Evolutionary conservation across 2,797 vertebrate species (phyloP).

Genomic region (Danio tinwini): DNA sequence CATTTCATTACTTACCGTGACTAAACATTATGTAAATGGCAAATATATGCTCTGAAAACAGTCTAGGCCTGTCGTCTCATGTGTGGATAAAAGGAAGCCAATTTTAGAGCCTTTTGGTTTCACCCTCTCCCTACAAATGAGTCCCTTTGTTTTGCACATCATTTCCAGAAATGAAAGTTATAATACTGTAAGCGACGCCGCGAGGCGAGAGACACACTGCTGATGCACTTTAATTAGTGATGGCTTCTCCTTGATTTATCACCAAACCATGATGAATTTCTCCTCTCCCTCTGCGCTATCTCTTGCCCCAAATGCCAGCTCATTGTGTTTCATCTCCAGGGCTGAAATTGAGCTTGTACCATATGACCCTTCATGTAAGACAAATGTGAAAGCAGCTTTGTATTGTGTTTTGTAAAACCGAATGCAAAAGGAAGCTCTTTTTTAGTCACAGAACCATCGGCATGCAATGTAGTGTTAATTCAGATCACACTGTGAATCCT

Average conservation of each 20-base stretch:
- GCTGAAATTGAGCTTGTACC: slow-evolving; percentile 42
- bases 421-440: not conserved
- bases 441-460: slow-evolving; percentile 11
- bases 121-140: not conserved
- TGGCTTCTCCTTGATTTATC: slow-evolving; percentile 49
- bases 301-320: slow-evolving; percentile 52
- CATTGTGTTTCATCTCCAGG: slow-evolving; percentile 41
- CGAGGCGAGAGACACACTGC: not conserved
- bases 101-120: not conserved
- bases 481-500: not conserved
- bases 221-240: slow-evolving; percentile 54
- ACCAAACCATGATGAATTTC: slow-evolving; percentile 48
- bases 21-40: slow-evolving; percentile 27
- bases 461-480: slow-evolving; percentile 2
- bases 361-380: slow-evolving; percentile 9
- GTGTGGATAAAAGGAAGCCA: slow-evolving; percentile 9
- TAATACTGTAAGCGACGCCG: slow-evolving; percentile 7
- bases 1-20: slow-evolving; percentile 39
- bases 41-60: slow-evolving; percentile 11
- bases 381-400: slow-evolving; percentile 1
- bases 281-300: slow-evolving; percentile 34
- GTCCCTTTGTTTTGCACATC: slow-evolving; percentile 15
- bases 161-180: slow-evolving; percentile 17
- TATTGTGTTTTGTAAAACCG: slow-evolving; percentile 32
- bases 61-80: not conserved